Conservation (phyloP, 2,888 invertebrate species). For the Ellobium chinense region DNA sequence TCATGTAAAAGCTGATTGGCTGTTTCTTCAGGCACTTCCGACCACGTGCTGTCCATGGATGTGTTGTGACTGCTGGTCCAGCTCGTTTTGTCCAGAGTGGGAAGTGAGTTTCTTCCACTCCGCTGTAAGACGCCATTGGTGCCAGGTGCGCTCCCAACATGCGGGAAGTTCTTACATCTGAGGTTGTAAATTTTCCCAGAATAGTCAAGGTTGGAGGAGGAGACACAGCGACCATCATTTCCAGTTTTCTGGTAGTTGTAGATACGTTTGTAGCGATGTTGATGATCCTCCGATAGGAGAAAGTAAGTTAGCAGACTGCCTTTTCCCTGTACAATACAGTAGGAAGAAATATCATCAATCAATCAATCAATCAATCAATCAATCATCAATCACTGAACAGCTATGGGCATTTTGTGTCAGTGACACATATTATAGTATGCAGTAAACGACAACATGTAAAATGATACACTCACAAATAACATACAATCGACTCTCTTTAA, state of each 20-base stretch:
- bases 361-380: neutral
- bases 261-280: conserved; percentile 60
- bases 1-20: no score
- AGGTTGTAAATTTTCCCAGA: conserved; percentile 39
- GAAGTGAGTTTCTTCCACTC: neutral
- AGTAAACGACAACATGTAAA: no score
- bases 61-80: neutral
- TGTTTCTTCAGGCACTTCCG: neutral
- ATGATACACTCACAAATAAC: no score
- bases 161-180: neutral
- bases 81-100: neutral
- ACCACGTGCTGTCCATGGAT: neutral
- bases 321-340: conserved; percentile 79
- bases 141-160: neutral
- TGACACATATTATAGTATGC: no score
- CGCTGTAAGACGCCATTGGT: no score
- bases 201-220: conserved; percentile 53
- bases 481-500: no score
- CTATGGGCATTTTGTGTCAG: no score
- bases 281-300: conserved; percentile 74
- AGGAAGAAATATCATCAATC: neutral
- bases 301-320: conserved; percentile 79
- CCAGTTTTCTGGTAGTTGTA: conserved; percentile 48
- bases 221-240: conserved; percentile 50
- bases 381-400: no score